Percentiles rank a stretch among this genome's conserved stretches.
These are phyloP conservation scores for Megastigmus dorsalis DNA, from an alignment of 2,888 invertebrate species.

Conservation along the genomic window DNA sequence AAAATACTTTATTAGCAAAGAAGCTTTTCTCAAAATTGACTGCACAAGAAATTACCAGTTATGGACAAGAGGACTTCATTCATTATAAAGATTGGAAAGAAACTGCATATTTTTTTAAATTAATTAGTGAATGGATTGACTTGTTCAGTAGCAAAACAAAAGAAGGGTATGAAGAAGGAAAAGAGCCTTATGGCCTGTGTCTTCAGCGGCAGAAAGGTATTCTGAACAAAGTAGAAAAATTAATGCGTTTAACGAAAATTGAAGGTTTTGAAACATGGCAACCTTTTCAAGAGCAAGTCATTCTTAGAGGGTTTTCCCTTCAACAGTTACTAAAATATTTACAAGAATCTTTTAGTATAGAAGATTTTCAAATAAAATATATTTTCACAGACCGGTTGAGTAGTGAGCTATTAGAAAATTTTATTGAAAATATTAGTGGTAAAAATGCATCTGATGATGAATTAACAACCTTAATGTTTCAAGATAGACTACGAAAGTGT, in stretches of 20 bases:
- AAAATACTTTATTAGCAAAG: not conserved
- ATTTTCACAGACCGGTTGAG: slow-evolving; percentile 26
- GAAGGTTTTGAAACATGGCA: not conserved
- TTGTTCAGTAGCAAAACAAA: slow-evolving; percentile 19
- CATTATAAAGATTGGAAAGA: slow-evolving; percentile 28
- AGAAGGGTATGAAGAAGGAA: not conserved
- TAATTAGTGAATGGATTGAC: slow-evolving; percentile 21
- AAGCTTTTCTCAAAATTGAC: slow-evolving; percentile 19
- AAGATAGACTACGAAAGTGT: slow-evolving; percentile 15
- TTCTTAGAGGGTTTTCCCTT: slow-evolving; percentile 21
- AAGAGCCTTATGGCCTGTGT: slow-evolving; percentile 30
- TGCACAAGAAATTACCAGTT: slow-evolving; percentile 8
- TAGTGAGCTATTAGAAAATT: slow-evolving; percentile 2
- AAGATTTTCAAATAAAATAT: slow-evolving; percentile 38
- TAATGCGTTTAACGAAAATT: slow-evolving; percentile 18
- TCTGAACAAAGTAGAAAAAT: not conserved
- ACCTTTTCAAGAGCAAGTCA: slow-evolving; percentile 7
- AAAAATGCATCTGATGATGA: not conserved
- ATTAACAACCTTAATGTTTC: not conserved
- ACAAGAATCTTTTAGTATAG: slow-evolving; percentile 28
- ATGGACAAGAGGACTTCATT: not conserved
- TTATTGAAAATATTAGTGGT: slow-evolving; percentile 7
- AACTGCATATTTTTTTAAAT: slow-evolving; percentile 22
- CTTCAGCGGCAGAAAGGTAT: slow-evolving; percentile 33
- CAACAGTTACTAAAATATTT: slow-evolving; percentile 22